phyloP scores from a whole-genome alignment of 2,113 vertebrate species.

The Oreochromis niloticus region DNA sequence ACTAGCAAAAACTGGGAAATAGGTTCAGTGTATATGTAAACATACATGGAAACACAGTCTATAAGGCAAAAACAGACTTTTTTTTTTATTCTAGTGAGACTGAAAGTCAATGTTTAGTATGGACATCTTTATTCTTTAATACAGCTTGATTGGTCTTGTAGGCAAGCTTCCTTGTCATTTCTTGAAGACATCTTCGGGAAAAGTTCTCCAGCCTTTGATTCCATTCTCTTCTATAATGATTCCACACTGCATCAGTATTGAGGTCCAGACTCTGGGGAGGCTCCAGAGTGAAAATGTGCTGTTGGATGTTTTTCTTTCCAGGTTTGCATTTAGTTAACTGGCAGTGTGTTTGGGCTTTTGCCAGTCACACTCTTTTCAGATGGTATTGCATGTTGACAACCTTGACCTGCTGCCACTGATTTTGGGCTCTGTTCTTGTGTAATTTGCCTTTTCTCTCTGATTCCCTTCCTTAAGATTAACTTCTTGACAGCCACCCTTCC shows the following conservation, averaged over 20 bases:
- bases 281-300: fast-evolving
- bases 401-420: not conserved
- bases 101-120: not conserved
- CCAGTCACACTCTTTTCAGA: not conserved
- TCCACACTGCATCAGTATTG: not conserved
- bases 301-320: not conserved
- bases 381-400: not conserved
- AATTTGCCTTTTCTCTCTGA: not conserved
- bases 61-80: not conserved
- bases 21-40: not conserved
- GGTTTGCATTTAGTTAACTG: not conserved
- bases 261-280: not conserved
- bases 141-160: not conserved
- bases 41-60: not conserved
- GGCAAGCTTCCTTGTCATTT: not conserved
- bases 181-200: not conserved
- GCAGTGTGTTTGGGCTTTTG: not conserved
- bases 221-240: not conserved
- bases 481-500: fast-evolving
- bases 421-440: not conserved
- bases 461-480: not conserved
- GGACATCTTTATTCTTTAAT: not conserved
- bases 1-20: too few species aligned
- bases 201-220: not conserved
- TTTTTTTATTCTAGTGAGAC: not conserved